These are phyloP conservation scores for Drosophila meridiana DNA, from an alignment of 2,888 invertebrate species.

Conservation along the genomic window DNA sequence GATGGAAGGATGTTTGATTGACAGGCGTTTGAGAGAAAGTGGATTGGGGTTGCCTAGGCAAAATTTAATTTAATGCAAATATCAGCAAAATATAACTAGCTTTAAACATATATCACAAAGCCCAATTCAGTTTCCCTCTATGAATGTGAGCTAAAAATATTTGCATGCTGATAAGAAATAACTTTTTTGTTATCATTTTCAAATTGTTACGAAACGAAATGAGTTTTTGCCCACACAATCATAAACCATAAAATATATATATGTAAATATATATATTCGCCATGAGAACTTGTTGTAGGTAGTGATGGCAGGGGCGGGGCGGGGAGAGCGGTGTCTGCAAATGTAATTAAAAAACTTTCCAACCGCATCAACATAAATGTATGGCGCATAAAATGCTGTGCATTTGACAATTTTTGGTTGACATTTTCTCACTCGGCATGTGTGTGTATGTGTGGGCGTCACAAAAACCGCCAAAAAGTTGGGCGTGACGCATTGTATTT, in stretches of 20 bases:
- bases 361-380: conserved; percentile 81
- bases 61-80: conserved; percentile 48
- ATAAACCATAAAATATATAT: conserved; percentile 44
- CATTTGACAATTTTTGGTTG: conserved; percentile 78
- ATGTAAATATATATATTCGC: conserved; percentile 28
- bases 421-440: conserved; percentile 47
- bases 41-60: conserved; percentile 28
- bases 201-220: conserved; percentile 79
- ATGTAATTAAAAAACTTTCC: conserved; percentile 80
- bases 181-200: conserved; percentile 60
- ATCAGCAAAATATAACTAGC: conserved; percentile 23
- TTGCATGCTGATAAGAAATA: conserved; percentile 41
- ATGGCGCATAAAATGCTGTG: conserved; percentile 69
- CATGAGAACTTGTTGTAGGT: neutral
- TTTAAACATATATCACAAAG: neutral
- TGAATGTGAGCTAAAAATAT: conserved; percentile 11
- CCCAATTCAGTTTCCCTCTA: neutral
- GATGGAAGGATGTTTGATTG: conserved; percentile 57
- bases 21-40: conserved; percentile 59
- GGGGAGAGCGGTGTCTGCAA: conserved; percentile 29
- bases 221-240: conserved; percentile 70
- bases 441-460: conserved; percentile 19
- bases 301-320: neutral
- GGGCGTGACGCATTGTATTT: conserved; percentile 50
- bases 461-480: conserved; percentile 58